These are phyloP conservation scores for Cossypha niveicapilla DNA, from an alignment of 2,797 vertebrate species.

Conservation along the genomic window DNA sequence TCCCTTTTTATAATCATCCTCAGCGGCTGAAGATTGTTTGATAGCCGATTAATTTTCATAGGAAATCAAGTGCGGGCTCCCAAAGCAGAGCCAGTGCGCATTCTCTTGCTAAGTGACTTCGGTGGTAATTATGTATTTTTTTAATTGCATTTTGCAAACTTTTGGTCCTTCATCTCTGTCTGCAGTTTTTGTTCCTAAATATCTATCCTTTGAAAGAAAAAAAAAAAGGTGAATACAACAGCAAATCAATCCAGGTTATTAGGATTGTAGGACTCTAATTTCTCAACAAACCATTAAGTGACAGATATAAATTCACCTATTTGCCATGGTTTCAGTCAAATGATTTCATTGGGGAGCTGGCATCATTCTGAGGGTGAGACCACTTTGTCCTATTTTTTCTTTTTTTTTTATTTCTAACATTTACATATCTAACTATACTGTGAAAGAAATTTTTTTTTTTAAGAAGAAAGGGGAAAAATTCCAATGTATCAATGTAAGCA, in stretches of 20 bases:
- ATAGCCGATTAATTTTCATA: slow-evolving; percentile 99
- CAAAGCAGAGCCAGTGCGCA: slow-evolving; percentile 78
- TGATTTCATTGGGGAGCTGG: slow-evolving; percentile 89
- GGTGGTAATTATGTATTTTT: slow-evolving; percentile 93
- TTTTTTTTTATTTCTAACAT: slow-evolving; percentile 57
- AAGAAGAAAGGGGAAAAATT: neutral
- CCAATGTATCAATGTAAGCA: neutral
- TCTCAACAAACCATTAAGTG: slow-evolving; percentile 93
- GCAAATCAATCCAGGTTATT: slow-evolving; percentile 89
- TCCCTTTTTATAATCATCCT: slow-evolving; percentile 98
- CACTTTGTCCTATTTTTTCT: slow-evolving; percentile 85
- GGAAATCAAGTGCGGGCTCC: slow-evolving; percentile 97
- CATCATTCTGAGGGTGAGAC: slow-evolving; percentile 82
- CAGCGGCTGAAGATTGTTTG: slow-evolving; percentile 98
- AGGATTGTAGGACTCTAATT: slow-evolving; percentile 83
- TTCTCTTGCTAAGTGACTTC: slow-evolving; percentile 87
- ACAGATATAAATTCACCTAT: slow-evolving; percentile 95
- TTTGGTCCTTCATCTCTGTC: slow-evolving; percentile 69
- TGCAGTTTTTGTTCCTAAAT: slow-evolving; percentile 80
- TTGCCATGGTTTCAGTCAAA: slow-evolving; percentile 91
- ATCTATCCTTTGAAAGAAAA: slow-evolving; percentile 60
- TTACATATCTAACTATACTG: neutral
- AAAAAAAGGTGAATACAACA: slow-evolving; percentile 81
- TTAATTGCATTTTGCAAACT: slow-evolving; percentile 83
- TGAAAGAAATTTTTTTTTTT: neutral